Evolutionary conservation across 2,888 invertebrate genomes (phyloP).

Genomic region (Pseudococcus viburni): DNA sequence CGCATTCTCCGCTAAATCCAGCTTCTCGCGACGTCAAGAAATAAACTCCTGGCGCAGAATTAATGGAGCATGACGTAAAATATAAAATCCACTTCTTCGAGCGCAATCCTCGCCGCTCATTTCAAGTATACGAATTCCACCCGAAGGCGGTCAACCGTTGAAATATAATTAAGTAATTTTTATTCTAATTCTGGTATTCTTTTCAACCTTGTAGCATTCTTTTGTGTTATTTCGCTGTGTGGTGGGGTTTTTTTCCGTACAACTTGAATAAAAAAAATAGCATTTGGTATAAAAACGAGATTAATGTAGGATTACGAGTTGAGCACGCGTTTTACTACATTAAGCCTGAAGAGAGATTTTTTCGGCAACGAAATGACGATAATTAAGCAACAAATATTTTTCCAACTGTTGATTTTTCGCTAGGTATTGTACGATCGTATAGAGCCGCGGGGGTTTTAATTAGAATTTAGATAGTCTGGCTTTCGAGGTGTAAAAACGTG

Average conservation of each 20-base stretch:
- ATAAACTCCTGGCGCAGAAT: constrained; percentile 9
- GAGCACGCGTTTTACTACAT: not conserved
- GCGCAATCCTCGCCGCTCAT: not conserved
- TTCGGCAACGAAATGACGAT: not conserved
- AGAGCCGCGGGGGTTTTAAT: not conserved
- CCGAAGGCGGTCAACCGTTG: not conserved
- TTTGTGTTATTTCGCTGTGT: not conserved
- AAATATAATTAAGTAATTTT: not conserved
- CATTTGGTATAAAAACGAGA: not conserved
- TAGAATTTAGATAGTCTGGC: not conserved
- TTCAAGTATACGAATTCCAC: not conserved
- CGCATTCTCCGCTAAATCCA: not conserved
- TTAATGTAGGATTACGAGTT: constrained; percentile 18
- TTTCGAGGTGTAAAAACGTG: not conserved
- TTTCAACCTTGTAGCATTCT: constrained; percentile 10
- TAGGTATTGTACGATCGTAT: not conserved
- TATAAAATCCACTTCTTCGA: not conserved
- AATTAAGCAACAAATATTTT: constrained; percentile 37
- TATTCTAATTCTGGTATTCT: constrained; percentile 6
- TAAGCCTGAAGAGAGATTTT: not conserved
- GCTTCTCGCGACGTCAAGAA: not conserved
- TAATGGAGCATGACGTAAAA: not conserved
- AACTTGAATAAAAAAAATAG: not conserved
- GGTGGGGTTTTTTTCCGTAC: not conserved
- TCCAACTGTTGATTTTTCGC: constrained; percentile 20